Percentiles rank a stretch among this genome's conserved stretches.
These are phyloP conservation scores for Acanthosepion lycidas DNA, from an alignment of 2,888 invertebrate genomes.

Conservation along the genomic window DNA sequence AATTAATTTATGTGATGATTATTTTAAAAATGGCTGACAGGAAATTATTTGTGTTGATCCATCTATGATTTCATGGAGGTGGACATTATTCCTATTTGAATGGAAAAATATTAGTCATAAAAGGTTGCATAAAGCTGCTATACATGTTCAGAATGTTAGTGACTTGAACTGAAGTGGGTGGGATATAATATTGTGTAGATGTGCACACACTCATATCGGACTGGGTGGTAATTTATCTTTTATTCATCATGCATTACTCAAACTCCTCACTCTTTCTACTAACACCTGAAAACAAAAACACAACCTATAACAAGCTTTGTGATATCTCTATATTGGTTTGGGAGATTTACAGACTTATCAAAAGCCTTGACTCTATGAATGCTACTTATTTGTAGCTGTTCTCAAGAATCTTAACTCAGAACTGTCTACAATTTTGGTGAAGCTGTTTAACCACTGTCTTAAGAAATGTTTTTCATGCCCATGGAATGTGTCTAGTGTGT, in stretches of 20 bases:
- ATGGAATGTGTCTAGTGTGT: too few relatives aligned
- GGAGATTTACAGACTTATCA: too few relatives aligned
- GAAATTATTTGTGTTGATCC: neutral
- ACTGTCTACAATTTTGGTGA: too few relatives aligned
- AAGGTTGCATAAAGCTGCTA: neutral
- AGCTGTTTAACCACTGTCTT: too few relatives aligned
- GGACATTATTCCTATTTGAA: neutral
- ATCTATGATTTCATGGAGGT: neutral
- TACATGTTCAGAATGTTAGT: neutral
- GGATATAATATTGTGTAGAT: neutral
- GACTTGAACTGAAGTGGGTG: neutral
- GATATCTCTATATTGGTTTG: too few relatives aligned
- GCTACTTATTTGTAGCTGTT: too few relatives aligned
- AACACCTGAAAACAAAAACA: too few relatives aligned
- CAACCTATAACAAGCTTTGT: too few relatives aligned
- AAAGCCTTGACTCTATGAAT: too few relatives aligned
- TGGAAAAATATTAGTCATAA: neutral
- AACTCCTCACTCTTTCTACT: too few relatives aligned
- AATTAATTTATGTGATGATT: neutral
- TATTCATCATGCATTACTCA: neutral
- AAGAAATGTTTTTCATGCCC: too few relatives aligned
- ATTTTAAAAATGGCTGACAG: neutral
- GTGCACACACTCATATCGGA: neutral
- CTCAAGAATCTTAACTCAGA: too few relatives aligned
- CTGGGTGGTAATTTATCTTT: neutral